phyloP scores from a whole-genome alignment of 2,888 invertebrate species.

The Tetragnatha montana region DNA sequence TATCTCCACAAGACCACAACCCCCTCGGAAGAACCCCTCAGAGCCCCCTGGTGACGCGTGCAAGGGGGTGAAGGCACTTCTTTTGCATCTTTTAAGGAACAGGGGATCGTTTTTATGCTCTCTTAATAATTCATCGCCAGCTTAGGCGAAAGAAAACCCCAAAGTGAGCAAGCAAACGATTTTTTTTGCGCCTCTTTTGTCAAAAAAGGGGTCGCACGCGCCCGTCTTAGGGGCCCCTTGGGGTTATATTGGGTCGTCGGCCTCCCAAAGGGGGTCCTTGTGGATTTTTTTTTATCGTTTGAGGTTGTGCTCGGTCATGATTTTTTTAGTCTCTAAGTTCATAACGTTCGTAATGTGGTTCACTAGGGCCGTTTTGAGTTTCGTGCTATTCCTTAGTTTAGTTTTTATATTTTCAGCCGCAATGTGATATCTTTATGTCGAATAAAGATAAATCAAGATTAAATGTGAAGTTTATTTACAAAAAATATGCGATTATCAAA shows the following conservation, averaged over 20 bases:
- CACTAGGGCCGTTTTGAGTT: too few relatives aligned
- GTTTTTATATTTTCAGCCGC: too few relatives aligned
- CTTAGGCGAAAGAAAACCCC: conserved; percentile 39
- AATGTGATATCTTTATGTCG: too few relatives aligned
- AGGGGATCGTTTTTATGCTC: conserved; percentile 1
- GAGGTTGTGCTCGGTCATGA: neutral
- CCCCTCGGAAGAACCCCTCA: conserved; percentile 9
- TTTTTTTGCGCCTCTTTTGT: conserved; percentile 6
- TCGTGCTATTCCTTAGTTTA: too few relatives aligned
- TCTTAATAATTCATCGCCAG: conserved; percentile 44
- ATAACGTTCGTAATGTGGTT: too few relatives aligned
- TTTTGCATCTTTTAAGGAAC: neutral
- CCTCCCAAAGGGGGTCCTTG: conserved; percentile 29
- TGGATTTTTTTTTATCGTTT: conserved; percentile 15
- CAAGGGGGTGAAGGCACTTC: conserved; percentile 55
- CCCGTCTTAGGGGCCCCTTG: neutral
- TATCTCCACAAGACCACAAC: too few relatives aligned
- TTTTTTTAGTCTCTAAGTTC: too few relatives aligned
- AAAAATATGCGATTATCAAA: too few relatives aligned
- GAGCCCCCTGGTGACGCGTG: neutral
- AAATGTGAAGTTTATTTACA: too few relatives aligned
- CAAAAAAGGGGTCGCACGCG: neutral
- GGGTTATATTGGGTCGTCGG: conserved; percentile 61
- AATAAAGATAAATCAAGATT: too few relatives aligned
- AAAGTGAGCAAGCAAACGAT: conserved; percentile 4